phyloP scores from a whole-genome alignment of 1,140 invertebrate genomes.

The Caenorhabditis elegans region WBcel235 BX284606.5:5855501-5856000 shows the following conservation, averaged over 20 bases:
- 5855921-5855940: conserved; percentile 5
- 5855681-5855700: conserved; percentile 31
- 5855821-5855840: background rate
- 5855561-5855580: background rate
- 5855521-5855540: background rate
- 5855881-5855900: background rate
- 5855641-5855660: conserved; percentile 32
- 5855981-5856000: conserved; percentile 5
- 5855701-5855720: conserved; percentile 32
- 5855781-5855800: background rate
- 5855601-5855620: conserved; percentile 29
- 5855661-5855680: conserved; percentile 20
- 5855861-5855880: background rate
- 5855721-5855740: background rate
- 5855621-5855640: conserved; percentile 28
- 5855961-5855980: background rate
- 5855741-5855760: background rate
- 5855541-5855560: background rate
- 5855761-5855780: background rate
- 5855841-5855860: background rate
- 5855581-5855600: conserved; percentile 18
- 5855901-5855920: background rate
- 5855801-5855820: background rate
- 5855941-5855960: background rate
- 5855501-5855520: background rate